A percentile compares a stretch with the other conserved stretches of the same genome.
These are phyloP conservation scores for Sebastiscus tertius DNA, from an alignment of 2,797 vertebrate species.

Conservation along the genomic window DNA sequence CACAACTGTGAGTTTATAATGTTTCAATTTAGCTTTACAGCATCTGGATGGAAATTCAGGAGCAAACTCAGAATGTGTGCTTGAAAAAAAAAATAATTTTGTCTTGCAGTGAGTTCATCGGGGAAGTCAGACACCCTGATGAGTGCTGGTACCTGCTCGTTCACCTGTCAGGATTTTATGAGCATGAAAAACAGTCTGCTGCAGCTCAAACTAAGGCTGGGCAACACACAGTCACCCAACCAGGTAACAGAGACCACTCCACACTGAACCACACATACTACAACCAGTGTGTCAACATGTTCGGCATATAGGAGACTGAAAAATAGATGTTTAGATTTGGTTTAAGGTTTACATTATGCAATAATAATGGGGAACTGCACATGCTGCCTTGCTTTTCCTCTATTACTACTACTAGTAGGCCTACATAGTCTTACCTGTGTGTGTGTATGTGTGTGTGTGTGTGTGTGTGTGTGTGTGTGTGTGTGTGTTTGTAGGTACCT, in stretches of 20 bases:
- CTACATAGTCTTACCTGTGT: not conserved
- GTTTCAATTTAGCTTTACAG: not conserved
- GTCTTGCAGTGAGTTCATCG: constrained; percentile 72
- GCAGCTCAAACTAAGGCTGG: constrained; percentile 81
- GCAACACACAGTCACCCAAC: constrained; percentile 66
- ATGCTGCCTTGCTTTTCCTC: not conserved
- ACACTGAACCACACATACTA: not conserved
- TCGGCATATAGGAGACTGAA: not conserved
- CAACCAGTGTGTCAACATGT: not conserved
- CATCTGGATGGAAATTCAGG: not conserved
- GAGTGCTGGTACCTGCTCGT: constrained; percentile 82
- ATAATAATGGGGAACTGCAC: too few species aligned
- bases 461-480: not conserved
- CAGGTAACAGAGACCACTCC: constrained; percentile 67
- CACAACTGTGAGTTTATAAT: constrained; percentile 75
- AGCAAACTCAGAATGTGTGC: not conserved
- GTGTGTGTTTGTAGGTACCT: constrained; percentile 62
- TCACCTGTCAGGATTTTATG: constrained; percentile 85
- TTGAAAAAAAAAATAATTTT: not conserved
- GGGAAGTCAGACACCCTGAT: constrained; percentile 84
- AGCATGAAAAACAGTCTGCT: constrained; percentile 82
- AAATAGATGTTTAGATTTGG: not conserved
- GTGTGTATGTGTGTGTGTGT: constrained; percentile 2
- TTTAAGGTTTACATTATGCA: not conserved
- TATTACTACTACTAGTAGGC: not conserved